phyloP scores from a whole-genome alignment of 2,888 invertebrate genomes.

The Germaria angustata region DNA sequence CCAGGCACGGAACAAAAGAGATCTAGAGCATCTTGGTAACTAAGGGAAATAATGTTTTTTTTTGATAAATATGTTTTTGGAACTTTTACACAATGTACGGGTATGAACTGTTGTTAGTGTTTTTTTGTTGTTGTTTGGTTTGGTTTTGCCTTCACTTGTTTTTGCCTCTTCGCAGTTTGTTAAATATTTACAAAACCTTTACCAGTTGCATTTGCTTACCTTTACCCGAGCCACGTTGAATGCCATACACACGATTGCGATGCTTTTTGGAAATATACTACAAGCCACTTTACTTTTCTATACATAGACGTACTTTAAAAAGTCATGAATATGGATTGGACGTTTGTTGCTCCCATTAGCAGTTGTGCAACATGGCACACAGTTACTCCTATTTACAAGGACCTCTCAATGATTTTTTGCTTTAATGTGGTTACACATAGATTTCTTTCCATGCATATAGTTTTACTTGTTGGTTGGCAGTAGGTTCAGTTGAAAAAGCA shows the following conservation, averaged over 20 bases:
- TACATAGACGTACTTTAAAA: not conserved
- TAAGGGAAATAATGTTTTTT: slow-evolving; percentile 10
- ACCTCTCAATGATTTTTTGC: slow-evolving; percentile 14
- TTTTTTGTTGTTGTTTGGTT: not conserved
- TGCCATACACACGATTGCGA: not conserved
- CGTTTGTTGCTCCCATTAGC: slow-evolving; percentile 16
- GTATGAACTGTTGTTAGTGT: not conserved
- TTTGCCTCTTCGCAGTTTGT: slow-evolving; percentile 15
- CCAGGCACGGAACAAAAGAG: not conserved
- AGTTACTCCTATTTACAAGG: slow-evolving; percentile 5
- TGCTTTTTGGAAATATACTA: slow-evolving; percentile 14
- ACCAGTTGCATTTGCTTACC: slow-evolving; percentile 57
- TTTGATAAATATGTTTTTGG: slow-evolving; percentile 22
- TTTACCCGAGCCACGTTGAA: slow-evolving; percentile 19
- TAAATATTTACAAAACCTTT: slow-evolving; percentile 44
- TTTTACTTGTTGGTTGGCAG: not conserved
- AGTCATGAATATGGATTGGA: slow-evolving; percentile 28
- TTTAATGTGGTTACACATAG: not conserved
- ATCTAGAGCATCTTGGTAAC: slow-evolving; percentile 3
- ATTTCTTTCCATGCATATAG: not conserved
- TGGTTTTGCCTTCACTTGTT: not conserved
- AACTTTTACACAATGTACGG: slow-evolving; percentile 7
- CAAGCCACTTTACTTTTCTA: not conserved
- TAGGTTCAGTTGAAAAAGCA: not conserved
- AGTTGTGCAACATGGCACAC: not conserved